A percentile compares a stretch with the other conserved stretches of the same genome.
Conservation (phyloP, 2,113 vertebrate genomes). For the Misgurnus anguillicaudatus region DNA sequence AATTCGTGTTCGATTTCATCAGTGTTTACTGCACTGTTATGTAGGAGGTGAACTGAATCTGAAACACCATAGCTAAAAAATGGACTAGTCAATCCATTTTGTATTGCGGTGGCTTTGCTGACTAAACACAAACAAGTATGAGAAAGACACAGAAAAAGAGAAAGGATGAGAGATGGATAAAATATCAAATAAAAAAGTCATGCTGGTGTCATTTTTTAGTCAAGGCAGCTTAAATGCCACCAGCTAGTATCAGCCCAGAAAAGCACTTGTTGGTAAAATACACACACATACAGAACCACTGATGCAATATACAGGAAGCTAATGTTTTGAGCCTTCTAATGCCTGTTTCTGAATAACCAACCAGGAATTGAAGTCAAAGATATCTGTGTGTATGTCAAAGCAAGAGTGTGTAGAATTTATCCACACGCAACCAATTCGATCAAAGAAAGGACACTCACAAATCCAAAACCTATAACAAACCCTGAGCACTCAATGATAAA, state of each 20-base stretch:
- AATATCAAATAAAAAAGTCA: too few species aligned
- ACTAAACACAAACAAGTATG: not conserved
- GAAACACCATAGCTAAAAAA: too few species aligned
- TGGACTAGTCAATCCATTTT: not conserved
- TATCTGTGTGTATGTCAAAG: not conserved
- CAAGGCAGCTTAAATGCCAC: not conserved
- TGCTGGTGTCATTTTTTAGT: not conserved
- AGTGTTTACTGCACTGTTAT: not conserved
- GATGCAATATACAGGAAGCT: not conserved
- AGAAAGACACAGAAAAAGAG: not conserved
- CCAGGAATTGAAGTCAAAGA: not conserved
- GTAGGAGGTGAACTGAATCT: not conserved
- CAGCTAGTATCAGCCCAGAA: not conserved
- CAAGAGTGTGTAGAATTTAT: not conserved
- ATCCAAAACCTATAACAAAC: constrained; percentile 17
- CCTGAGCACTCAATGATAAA: not conserved
- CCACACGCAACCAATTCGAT: not conserved
- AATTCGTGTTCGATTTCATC: not conserved
- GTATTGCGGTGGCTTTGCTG: too few species aligned
- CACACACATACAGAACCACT: not conserved
- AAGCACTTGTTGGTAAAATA: not conserved
- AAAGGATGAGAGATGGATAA: not conserved
- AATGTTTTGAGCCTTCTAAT: not conserved
- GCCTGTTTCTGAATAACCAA: not conserved
- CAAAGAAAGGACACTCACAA: not conserved